Evolutionary conservation across 2,113 vertebrate genomes (phyloP), one percentile per base, ranked within the genome.

Genomic region (Bos javanicus): DNA sequence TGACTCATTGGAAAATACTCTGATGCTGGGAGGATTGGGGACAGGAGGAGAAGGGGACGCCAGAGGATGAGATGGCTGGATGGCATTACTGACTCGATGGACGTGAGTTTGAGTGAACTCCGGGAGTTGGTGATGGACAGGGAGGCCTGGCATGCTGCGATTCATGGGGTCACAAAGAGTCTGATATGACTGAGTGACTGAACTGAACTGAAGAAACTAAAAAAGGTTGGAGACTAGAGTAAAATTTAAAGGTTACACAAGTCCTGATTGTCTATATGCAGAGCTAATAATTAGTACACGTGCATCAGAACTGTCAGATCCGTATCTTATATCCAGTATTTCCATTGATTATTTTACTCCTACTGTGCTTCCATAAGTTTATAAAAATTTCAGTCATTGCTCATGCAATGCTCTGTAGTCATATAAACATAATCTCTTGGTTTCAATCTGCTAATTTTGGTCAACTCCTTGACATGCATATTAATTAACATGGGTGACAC

Each of bases 41-140:
- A 0, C 57, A 59, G 57, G 57, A 59, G 57, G 57, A 59, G 25
- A 26, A 59, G 57, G 57, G 4, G 57, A 13, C 0, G 1, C 28
- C 26, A 2, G 59, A 60, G 59, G 59, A 60, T 60, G 26, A 60
- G 12, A 60, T 28, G 26, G 59, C 12, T 60, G 26, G 11, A 60
- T 60, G 12, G 2, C 11, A 28, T 60, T 1, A 0, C 5, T 1
- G 25, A 60, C 26, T 26, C 0, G 1, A 60, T 28, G 59, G 25
- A 60, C 1, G 1, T 60, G 26, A 28, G 26, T 60, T 12, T 60
- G 12, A 13, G 26, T 60, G 26, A 60, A 60, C 59, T 60, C 5
- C 0, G 0, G 26, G 26, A 28, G 59, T 13, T 60, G 59, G 59
- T 60, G 26, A 60, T 28, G 59, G 26, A 28, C 59, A 28, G 59